These are phyloP conservation scores for Leptobrachium ailaonicum DNA, from an alignment of 2,113 vertebrate genomes.

Conservation along the genomic window DNA sequence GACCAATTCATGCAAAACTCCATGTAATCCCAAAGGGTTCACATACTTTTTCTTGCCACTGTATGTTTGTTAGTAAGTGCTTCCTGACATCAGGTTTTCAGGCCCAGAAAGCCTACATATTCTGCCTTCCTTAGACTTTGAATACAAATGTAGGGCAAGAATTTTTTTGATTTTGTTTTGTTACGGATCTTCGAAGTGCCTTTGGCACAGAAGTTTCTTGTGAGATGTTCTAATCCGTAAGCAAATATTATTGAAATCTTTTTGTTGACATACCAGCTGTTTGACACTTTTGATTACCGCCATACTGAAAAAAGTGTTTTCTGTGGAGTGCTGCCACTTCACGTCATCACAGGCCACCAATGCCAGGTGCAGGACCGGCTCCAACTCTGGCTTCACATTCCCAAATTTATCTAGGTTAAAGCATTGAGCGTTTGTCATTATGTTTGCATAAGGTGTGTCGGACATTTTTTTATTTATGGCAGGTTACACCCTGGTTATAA, in stretches of 20 bases:
- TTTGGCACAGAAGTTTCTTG: neutral
- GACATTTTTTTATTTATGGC: neutral
- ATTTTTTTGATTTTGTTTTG: neutral
- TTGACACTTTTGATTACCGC: slow-evolving; percentile 78
- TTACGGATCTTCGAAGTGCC: too few relatives aligned
- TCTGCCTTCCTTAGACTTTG: too few relatives aligned
- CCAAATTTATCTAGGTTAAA: slow-evolving; percentile 76
- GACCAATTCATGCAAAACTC: too few relatives aligned
- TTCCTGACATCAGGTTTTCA: too few relatives aligned
- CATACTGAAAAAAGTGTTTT: slow-evolving; percentile 79
- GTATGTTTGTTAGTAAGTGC: too few relatives aligned
- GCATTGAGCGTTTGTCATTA: neutral
- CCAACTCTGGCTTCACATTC: slow-evolving; percentile 72
- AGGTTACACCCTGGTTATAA: neutral
- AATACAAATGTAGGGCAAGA: too few relatives aligned
- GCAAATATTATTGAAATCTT: too few relatives aligned
- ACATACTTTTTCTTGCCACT: too few relatives aligned
- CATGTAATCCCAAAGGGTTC: too few relatives aligned
- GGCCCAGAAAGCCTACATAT: too few relatives aligned
- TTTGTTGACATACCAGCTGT: slow-evolving; percentile 79
- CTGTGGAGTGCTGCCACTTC: slow-evolving; percentile 84
- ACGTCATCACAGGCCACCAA: slow-evolving; percentile 75
- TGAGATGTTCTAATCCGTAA: too few relatives aligned
- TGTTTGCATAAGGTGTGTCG: neutral
- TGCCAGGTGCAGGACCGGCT: slow-evolving; percentile 76